Base-by-base conservation (phyloP, 2,888 invertebrate species). In the Andrena hattorfiana region DNA sequence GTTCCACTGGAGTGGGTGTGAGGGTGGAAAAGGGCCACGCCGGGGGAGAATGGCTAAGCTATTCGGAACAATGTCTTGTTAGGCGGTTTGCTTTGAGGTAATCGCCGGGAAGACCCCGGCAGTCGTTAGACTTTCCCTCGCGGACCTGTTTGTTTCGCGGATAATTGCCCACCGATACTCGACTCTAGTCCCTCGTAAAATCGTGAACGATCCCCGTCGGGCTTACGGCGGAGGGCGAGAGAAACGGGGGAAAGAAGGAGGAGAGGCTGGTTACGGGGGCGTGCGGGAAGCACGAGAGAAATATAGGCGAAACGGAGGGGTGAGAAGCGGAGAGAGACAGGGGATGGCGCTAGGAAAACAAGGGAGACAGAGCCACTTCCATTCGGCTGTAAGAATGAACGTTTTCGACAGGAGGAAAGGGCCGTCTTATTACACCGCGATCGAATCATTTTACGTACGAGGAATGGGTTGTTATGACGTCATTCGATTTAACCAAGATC, bases 51-150 rank as follows among this genome's bases (percentile, higher is more conserved):
- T 89, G 90, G 91, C 90, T 89, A 89, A 91, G 92, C 92, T 92
- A 92, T 92, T 90, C 91, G 90, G 92, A 92, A 93, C 92, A 93
- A 93, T 93, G 92, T 93, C 93, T 93, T 93, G 93, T 93, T 92
- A 92, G 93, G 89, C 88, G 91, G 92, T 91, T 92, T 92, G 91
- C 91, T 92, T 92, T 91, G 92, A 88, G 92, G 92, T 93, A 93
- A 93, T 93, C 91, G 91, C 88, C 81, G 87, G 86, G 87, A 90
- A 91, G 91, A 92, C 87, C 89, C 89, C 79, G 84, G 76, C 90
- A 91, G 90, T 91, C 91, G 90, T 92, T 92, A 91, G 89, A 87
- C 87, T 88, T 87, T 83, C 88, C 87, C 86, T 88, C 85, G 83
- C 87, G 86, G 83, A 85, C 86, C 89, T 90, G 90, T 90, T 91